These are phyloP conservation scores for Grapholita molesta DNA, from an alignment of 1,140 invertebrate species.

Conservation along the genomic window DNA sequence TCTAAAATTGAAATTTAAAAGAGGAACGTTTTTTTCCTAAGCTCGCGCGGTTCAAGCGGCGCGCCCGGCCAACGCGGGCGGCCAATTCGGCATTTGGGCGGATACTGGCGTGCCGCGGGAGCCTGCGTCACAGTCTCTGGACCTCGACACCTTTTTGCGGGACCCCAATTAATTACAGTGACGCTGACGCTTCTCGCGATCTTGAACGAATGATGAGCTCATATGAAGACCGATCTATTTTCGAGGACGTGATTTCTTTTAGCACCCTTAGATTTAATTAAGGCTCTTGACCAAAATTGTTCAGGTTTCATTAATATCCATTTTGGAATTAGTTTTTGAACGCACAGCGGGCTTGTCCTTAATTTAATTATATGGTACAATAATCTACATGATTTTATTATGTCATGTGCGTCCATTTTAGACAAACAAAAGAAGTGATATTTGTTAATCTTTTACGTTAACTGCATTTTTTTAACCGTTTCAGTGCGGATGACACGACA, in stretches of 20 bases:
- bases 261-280: background rate
- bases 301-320: background rate
- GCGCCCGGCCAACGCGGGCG: slow-evolving; percentile 33
- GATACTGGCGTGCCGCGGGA: slow-evolving; percentile 66
- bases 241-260: background rate
- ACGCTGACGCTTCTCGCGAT: slow-evolving; percentile 41
- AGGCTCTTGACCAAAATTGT: background rate
- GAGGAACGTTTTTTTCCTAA: slow-evolving; percentile 10
- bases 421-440: too few relatives aligned
- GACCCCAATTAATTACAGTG: slow-evolving; percentile 68
- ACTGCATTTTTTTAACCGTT: too few relatives aligned
- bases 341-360: background rate
- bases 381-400: too few relatives aligned
- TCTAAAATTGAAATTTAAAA: slow-evolving; percentile 19
- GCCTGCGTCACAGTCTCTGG: slow-evolving; percentile 63
- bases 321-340: background rate
- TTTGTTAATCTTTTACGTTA: too few relatives aligned
- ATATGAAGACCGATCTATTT: slow-evolving; percentile 2
- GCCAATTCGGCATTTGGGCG: slow-evolving; percentile 41
- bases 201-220: slow-evolving; percentile 8
- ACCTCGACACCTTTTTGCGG: slow-evolving; percentile 66
- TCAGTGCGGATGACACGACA: too few relatives aligned
- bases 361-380: too few relatives aligned
- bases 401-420: too few relatives aligned
- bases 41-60: slow-evolving; percentile 13